A percentile compares a stretch with the other conserved stretches of the same genome.
phyloP scores from a whole-genome alignment of 2,888 invertebrate genomes.

The Eilema sororculum region DNA sequence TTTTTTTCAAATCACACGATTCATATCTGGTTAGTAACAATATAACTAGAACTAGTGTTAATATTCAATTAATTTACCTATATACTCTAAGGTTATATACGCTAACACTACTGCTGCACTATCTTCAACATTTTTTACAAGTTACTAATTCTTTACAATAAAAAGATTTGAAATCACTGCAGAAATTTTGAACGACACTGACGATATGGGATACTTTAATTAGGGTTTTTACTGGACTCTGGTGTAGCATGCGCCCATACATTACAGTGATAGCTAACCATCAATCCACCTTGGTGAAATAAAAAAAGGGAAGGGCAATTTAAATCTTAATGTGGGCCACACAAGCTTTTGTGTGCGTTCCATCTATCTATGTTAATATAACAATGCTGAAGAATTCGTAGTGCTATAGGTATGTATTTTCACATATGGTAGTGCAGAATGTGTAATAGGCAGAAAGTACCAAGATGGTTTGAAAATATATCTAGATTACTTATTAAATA shows the following conservation, averaged over 20 bases:
- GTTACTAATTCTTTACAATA: background rate
- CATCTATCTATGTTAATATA: background rate
- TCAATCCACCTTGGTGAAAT: constrained; percentile 5
- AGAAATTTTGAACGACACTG: background rate
- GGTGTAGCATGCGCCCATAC: background rate
- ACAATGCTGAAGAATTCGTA: background rate
- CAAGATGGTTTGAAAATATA: no score
- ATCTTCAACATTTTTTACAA: no score
- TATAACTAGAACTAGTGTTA: no score
- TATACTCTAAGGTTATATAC: no score
- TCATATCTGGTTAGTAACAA: no score
- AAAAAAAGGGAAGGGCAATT: background rate
- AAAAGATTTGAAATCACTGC: background rate
- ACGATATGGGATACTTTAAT: background rate
- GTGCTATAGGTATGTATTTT: no score
- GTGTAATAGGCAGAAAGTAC: no score
- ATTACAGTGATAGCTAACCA: background rate
- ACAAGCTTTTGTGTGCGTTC: background rate
- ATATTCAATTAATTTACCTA: no score
- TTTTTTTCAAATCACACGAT: no score
- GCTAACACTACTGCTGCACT: no score
- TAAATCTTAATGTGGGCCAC: background rate
- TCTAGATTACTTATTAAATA: no score
- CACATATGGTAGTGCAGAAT: no score
- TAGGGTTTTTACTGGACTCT: background rate